These are phyloP conservation scores for Scleropages formosus DNA, from an alignment of 2,797 vertebrate species.

Conservation along the genomic window DNA sequence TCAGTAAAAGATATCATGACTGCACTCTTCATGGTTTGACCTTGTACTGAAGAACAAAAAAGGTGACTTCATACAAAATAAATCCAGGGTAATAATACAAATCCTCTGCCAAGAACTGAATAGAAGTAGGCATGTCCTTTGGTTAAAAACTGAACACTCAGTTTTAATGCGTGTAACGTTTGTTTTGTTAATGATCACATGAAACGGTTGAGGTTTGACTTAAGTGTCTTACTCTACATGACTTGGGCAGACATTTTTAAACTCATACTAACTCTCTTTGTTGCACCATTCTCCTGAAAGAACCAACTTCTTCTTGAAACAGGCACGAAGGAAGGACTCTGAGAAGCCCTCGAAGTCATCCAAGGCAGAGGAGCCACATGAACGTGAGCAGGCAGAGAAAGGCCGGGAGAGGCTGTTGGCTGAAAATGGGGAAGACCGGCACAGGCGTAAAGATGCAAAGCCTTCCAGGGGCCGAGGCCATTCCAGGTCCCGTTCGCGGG, in stretches of 20 bases:
- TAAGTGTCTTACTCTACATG: conserved; percentile 78
- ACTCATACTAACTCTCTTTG: conserved; percentile 99
- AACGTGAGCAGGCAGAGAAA: conserved; percentile 79
- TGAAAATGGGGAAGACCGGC: conserved; percentile 90
- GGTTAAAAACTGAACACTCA: no score
- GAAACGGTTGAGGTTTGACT: background rate
- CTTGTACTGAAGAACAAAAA: no score
- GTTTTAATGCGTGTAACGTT: background rate
- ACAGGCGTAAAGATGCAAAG: conserved; percentile 84
- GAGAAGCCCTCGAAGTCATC: conserved; percentile 89
- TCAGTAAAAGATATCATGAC: no score
- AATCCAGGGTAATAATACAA: no score
- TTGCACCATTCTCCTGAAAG: conserved; percentile 99
- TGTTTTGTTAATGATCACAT: background rate
- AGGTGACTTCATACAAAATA: no score
- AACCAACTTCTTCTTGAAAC: conserved; percentile 99
- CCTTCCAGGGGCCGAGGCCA: conserved; percentile 82
- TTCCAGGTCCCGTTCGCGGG: conserved; percentile 88
- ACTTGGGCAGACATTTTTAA: conserved; percentile 69
- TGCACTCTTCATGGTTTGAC: no score
- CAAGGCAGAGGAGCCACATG: conserved; percentile 81
- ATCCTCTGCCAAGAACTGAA: no score
- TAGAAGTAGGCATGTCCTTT: no score
- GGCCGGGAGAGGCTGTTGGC: conserved; percentile 83
- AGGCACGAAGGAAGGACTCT: conserved; percentile 94